phyloP scores from a whole-genome alignment of 2,113 vertebrate genomes.

The Psittacula cyanocephala region DNA sequence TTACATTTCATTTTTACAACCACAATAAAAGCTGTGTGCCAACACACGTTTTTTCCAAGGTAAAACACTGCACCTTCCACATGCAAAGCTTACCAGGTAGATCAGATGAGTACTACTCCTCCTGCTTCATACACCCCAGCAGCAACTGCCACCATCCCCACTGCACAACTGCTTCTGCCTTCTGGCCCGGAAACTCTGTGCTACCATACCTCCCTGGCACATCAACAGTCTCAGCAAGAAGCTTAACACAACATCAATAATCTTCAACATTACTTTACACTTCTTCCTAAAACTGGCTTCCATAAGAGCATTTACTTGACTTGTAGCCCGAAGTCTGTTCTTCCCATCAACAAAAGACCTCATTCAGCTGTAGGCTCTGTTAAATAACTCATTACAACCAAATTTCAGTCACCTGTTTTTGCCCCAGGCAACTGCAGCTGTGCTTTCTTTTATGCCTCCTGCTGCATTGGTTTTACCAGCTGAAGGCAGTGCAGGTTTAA shows the following conservation, averaged over 20 bases:
- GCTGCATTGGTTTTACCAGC: background rate
- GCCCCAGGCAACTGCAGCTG: background rate
- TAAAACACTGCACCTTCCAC: fast-evolving
- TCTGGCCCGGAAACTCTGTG: fast-evolving
- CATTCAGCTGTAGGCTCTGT: background rate
- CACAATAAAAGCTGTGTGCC: background rate
- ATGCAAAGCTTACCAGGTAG: fast-evolving
- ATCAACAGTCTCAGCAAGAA: fast-evolving
- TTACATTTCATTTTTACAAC: background rate
- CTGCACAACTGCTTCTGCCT: fast-evolving
- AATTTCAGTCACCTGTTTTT: background rate
- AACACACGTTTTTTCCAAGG: background rate
- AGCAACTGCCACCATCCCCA: background rate
- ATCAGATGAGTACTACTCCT: fast-evolving
- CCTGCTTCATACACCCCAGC: fast-evolving
- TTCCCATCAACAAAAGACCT: background rate
- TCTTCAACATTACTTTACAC: fast-evolving
- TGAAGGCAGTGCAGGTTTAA: background rate
- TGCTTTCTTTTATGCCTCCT: background rate
- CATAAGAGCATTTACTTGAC: fast-evolving
- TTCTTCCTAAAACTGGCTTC: fast-evolving
- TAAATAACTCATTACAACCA: background rate
- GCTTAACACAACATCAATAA: fast-evolving
- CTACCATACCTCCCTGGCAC: background rate
- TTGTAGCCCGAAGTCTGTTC: background rate